phyloP scores from a whole-genome alignment of 2,888 invertebrate genomes.

The Acanthosepion esculentum region DNA sequence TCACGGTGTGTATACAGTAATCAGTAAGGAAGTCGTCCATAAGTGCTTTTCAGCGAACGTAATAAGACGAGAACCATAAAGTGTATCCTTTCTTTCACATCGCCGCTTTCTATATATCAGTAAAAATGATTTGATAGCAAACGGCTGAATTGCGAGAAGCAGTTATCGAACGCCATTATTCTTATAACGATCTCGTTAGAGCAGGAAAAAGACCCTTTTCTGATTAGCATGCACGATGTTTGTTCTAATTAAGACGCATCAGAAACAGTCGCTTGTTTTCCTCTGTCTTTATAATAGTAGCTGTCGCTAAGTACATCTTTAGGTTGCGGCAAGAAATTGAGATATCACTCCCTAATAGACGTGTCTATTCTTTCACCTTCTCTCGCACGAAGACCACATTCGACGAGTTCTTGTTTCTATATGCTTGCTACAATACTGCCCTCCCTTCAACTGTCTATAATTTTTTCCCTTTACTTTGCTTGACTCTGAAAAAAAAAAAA shows the following conservation, averaged over 20 bases:
- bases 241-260: not conserved
- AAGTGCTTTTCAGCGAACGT: not conserved
- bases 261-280: not conserved
- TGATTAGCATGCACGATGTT: conserved; percentile 6
- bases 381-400: no score
- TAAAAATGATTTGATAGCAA: not conserved
- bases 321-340: not conserved
- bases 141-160: not conserved
- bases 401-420: no score
- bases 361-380: no score
- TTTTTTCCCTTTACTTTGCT: no score
- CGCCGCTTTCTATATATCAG: not conserved
- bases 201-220: not conserved
- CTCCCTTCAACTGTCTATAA: no score
- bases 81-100: not conserved
- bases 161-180: conserved; percentile 8
- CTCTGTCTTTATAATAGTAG: not conserved
- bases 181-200: not conserved
- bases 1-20: not conserved
- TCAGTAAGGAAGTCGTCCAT: not conserved
- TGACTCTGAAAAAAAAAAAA: no score
- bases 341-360: no score
- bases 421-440: no score
- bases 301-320: not conserved
- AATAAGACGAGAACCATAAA: not conserved